Evolutionary conservation across 2,888 invertebrate genomes (phyloP).

Genomic region (Eupsilia transversa): DNA sequence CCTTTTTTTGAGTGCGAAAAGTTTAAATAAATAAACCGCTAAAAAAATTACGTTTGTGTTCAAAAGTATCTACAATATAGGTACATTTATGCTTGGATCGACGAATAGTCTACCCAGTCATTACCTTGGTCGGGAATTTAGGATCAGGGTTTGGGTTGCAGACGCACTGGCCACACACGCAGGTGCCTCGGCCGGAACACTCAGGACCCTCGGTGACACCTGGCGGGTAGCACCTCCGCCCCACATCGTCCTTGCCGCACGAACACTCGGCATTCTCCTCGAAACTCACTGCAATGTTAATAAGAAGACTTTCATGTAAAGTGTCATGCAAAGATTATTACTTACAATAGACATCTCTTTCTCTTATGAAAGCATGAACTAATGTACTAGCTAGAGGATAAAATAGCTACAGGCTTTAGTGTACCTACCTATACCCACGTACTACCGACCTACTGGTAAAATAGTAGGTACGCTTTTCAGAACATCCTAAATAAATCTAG

Average conservation of each 20-base stretch:
- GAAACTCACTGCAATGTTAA: slow-evolving; percentile 78
- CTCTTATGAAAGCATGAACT: not conserved
- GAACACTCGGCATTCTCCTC: slow-evolving; percentile 82
- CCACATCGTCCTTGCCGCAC: slow-evolving; percentile 74
- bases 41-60: not conserved
- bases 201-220: slow-evolving; percentile 72
- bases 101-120: not conserved
- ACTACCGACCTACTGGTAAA: too few species aligned
- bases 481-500: too few species aligned
- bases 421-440: too few species aligned
- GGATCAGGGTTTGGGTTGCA: slow-evolving; percentile 77
- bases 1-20: too few species aligned
- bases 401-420: too few species aligned
- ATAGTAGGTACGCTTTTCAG: too few species aligned
- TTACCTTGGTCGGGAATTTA: slow-evolving; percentile 79
- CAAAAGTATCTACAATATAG: not conserved
- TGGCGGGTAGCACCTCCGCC: slow-evolving; percentile 77
- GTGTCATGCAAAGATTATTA: not conserved
- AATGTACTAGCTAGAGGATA: not conserved
- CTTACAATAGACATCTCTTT: not conserved
- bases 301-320: not conserved
- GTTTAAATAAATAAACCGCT: too few species aligned
- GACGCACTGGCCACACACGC: slow-evolving; percentile 84
- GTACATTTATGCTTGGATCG: not conserved
- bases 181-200: slow-evolving; percentile 83